Evolutionary conservation across 2,797 vertebrate species (phyloP).

Genomic region (Pelodytes ibericus): DNA sequence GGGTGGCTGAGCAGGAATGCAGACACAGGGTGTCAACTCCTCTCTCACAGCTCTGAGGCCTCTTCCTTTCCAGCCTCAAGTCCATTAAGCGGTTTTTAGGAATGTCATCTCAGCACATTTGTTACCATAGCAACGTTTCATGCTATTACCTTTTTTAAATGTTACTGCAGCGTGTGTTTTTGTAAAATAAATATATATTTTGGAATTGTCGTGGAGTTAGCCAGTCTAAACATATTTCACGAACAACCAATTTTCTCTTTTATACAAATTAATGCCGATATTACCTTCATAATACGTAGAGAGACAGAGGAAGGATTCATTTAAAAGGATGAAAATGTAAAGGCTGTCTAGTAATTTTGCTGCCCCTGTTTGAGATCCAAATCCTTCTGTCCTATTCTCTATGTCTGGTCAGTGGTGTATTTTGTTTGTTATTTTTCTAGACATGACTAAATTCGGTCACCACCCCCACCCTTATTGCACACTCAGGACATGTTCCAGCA

Average conservation of each 20-base stretch:
- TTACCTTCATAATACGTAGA: too few relatives aligned
- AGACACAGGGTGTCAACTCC: conserved; percentile 59
- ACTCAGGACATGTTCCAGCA: too few relatives aligned
- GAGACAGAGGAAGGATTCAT: too few relatives aligned
- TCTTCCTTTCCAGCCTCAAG: conserved; percentile 44
- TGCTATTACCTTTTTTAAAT: conserved; percentile 30
- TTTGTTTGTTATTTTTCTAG: too few relatives aligned
- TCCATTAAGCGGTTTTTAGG: conserved; percentile 47
- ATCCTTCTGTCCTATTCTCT: too few relatives aligned
- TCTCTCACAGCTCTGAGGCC: conserved; percentile 33
- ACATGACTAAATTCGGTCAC: too few relatives aligned
- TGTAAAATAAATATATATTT: conserved; percentile 53
- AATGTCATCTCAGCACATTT: conserved; percentile 47
- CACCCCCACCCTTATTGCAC: too few relatives aligned
- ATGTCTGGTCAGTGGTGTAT: too few relatives aligned
- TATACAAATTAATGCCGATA: too few relatives aligned
- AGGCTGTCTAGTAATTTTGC: too few relatives aligned
- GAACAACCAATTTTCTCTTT: not conserved
- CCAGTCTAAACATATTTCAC: conserved; percentile 41
- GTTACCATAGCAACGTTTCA: conserved; percentile 33
- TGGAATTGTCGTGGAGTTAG: conserved; percentile 39
- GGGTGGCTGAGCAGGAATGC: conserved; percentile 58
- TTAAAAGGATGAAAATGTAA: too few relatives aligned
- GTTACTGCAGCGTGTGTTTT: conserved; percentile 28
- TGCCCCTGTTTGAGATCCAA: too few relatives aligned